Conservation (phyloP, 1,140 invertebrate species). For the Philotrypesis tridentata region DNA sequence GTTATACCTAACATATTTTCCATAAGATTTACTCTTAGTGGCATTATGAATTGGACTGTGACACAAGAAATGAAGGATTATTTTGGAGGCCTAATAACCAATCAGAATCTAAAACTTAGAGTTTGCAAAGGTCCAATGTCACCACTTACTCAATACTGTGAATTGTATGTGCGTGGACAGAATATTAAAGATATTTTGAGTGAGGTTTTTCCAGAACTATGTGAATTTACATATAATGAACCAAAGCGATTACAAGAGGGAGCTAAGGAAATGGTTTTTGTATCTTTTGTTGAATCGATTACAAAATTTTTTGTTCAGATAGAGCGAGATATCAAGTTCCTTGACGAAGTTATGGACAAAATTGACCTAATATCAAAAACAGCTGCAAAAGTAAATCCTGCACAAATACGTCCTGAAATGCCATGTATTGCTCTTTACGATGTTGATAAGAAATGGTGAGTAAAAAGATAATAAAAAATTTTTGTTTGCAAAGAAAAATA, state of each 20-base stretch:
- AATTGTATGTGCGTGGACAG: conserved; percentile 76
- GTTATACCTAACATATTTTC: conserved; percentile 74
- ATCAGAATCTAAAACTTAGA: conserved; percentile 76
- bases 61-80: conserved; percentile 80
- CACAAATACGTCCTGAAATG: conserved; percentile 75
- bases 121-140: conserved; percentile 80
- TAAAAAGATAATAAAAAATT: too few relatives aligned
- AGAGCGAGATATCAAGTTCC: conserved; percentile 74
- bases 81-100: conserved; percentile 80
- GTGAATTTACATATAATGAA: conserved; percentile 11
- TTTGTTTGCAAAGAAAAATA: too few relatives aligned
- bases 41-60: conserved; percentile 79
- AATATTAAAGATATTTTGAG: conserved; percentile 76
- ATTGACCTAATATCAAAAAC: conserved; percentile 53
- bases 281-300: conserved; percentile 82
- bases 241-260: conserved; percentile 66
- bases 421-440: conserved; percentile 84
- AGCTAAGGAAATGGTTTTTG: conserved; percentile 74
- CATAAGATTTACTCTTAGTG: conserved; percentile 81
- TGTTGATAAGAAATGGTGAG: conserved; percentile 83
- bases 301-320: conserved; percentile 83
- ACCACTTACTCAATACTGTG: conserved; percentile 82
- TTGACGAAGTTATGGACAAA: conserved; percentile 64
- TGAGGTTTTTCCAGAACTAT: conserved; percentile 64
- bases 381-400: conserved; percentile 67